These are phyloP conservation scores for Rhea pennata DNA, from an alignment of 2,113 vertebrate species.

Conservation along the genomic window DNA sequence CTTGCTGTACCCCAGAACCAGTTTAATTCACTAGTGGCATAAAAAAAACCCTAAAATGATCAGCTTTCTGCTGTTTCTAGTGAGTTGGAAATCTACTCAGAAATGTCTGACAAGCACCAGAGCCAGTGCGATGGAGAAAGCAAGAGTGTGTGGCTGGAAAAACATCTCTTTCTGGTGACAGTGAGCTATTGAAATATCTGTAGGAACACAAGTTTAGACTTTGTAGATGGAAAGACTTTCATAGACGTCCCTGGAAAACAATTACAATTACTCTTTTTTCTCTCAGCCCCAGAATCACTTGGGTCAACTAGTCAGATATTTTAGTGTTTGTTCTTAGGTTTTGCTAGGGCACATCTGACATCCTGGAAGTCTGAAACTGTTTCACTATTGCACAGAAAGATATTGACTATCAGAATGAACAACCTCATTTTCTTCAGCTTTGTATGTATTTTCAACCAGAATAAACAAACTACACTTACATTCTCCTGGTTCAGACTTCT, in stretches of 20 bases:
- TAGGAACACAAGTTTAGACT: background rate
- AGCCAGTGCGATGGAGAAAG: background rate
- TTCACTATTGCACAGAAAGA: background rate
- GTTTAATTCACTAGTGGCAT: background rate
- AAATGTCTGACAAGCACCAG: background rate
- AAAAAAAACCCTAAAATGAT: background rate
- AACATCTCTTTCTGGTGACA: background rate
- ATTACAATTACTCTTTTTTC: background rate
- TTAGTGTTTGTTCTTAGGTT: background rate
- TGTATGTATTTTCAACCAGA: slow-evolving; percentile 28
- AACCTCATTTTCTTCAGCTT: slow-evolving; percentile 22
- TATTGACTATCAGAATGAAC: background rate
- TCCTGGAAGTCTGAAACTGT: background rate
- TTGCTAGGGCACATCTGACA: background rate
- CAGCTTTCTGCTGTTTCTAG: background rate
- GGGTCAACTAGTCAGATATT: background rate
- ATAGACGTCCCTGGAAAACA: background rate
- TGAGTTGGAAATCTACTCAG: background rate
- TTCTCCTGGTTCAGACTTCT: slow-evolving; percentile 54
- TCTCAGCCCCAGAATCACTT: background rate
- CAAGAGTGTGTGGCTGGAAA: background rate
- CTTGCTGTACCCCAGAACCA: background rate
- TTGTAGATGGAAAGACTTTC: background rate
- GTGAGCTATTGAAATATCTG: background rate
- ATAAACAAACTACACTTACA: slow-evolving; percentile 47